Percentiles rank a stretch among this genome's conserved stretches.
Evolutionary conservation across 2,888 invertebrate species (phyloP).

Genomic region (Acrocyrtus sp.): DNA sequence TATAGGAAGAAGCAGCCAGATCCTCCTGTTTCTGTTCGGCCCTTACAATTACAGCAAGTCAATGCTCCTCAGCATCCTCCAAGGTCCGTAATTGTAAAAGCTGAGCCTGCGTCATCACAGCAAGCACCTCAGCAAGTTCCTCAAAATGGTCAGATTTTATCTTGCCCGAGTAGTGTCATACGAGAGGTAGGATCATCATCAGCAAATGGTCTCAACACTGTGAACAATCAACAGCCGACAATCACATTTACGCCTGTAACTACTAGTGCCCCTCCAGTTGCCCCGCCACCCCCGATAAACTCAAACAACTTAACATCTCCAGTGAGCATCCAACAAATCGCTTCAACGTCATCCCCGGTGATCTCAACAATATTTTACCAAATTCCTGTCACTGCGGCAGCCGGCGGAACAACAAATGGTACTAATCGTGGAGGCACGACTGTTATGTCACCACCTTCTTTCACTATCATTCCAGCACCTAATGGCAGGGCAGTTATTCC

Average conservation of each 20-base stretch:
- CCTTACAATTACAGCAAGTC: conserved; percentile 28
- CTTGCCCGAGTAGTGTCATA: no score
- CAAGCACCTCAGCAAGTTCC: no score
- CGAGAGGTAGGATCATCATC: conserved; percentile 23
- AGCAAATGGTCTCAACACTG: conserved; percentile 28
- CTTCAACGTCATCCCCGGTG: conserved; percentile 40
- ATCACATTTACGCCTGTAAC: conserved; percentile 36
- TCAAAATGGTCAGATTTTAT: no score
- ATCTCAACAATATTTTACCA: conserved; percentile 51
- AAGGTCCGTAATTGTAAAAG: conserved; percentile 43
- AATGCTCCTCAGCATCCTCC: no score
- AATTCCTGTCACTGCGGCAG: conserved; percentile 34
- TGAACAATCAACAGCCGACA: conserved; percentile 38
- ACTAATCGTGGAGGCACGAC: conserved; percentile 9
- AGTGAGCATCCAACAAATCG: conserved; percentile 41
- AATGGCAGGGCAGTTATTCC: conserved; percentile 43
- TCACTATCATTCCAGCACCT: conserved; percentile 41
- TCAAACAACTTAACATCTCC: conserved; percentile 24
- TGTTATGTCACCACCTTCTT: conserved; percentile 36
- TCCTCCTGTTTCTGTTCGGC: conserved; percentile 10
- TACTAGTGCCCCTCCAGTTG: conserved; percentile 1
- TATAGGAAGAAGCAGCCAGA: conserved; percentile 39
- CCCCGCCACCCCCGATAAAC: neutral
- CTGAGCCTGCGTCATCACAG: no score
- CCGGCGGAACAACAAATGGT: conserved; percentile 12